Evolutionary conservation across 1,140 invertebrate species (phyloP), one percentile per base, ranked within the genome.

Genomic region (Philotrypesis tridentata): DNA sequence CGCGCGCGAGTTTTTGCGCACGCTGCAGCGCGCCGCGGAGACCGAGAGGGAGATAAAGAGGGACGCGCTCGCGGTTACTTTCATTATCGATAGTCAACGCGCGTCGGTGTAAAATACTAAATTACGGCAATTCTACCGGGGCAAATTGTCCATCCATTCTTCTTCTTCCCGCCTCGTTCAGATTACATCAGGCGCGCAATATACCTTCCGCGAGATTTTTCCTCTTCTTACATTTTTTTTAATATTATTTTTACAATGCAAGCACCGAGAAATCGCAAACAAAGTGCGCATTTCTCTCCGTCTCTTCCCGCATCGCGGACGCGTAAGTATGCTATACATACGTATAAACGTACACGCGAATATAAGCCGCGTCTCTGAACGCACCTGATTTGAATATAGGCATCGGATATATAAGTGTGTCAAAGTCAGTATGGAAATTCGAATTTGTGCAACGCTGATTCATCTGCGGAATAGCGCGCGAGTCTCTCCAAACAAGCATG

Each of bases 401-500:
- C 33, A n/a, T n/a, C n/a, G n/a, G n/a, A n/a, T n/a, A n/a, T n/a
- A n/a, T n/a, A 74, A 74, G 37, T 40, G 61, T 55, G 79, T 74
- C 71, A 74, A 72, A 55, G 79, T 74, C 68, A 73, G 14, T 55
- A 25, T 48, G 63, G 70, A 74, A 80, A 74, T 80, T 40, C n/a
- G 25, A 40, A 40, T 80, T 40, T 31, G 21, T 80, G 55, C 67
- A 80, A 80, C 5, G 25, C 21, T 72, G 43, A 79, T 23, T 29
- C 27, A 79, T 60, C 29, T 29, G 31, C 27, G 63, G 43, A 14
- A 27, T 12, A 33, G n/a, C n/a, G n/a, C n/a, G n/a, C n/a, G n/a
- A n/a, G n/a, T n/a, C n/a, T n/a, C n/a, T n/a, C n/a, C n/a, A n/a
- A n/a, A n/a, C n/a, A n/a, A n/a, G n/a, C n/a, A n/a, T n/a, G n/a